These are phyloP conservation scores for Brotula barbata DNA, from an alignment of 2,797 vertebrate species.

Conservation along the genomic window DNA sequence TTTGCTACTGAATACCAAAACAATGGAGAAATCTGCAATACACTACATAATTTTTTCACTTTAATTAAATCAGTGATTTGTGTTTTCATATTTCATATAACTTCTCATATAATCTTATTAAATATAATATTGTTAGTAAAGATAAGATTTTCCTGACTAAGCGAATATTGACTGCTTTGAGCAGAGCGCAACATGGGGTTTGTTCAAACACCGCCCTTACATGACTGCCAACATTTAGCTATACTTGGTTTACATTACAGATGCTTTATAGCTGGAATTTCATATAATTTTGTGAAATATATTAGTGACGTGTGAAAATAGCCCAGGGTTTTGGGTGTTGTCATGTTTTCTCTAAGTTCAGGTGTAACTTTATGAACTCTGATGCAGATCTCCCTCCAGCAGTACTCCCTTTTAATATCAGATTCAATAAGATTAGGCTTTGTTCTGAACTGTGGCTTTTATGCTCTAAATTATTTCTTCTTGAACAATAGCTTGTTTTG, in stretches of 20 bases:
- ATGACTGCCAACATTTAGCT: slow-evolving; percentile 12
- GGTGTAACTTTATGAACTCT: slow-evolving; percentile 34
- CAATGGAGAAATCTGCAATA: too few relatives aligned
- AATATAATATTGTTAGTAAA: neutral
- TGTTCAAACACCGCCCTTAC: neutral
- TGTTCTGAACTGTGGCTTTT: slow-evolving; percentile 22
- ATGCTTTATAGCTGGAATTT: slow-evolving; percentile 15
- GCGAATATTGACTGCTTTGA: slow-evolving; percentile 13
- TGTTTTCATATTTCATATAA: too few relatives aligned
- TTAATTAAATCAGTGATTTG: too few relatives aligned
- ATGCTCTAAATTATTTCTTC: slow-evolving; percentile 26
- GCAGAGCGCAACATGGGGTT: slow-evolving; percentile 14
- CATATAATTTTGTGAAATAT: slow-evolving; percentile 9
- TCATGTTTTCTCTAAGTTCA: slow-evolving; percentile 18
- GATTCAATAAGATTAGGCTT: slow-evolving; percentile 5
- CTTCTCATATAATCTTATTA: neutral
- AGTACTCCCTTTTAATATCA: slow-evolving; percentile 14
- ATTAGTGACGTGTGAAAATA: slow-evolving; percentile 3
- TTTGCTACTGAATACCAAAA: too few relatives aligned
- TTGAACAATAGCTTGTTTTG: slow-evolving; percentile 31
- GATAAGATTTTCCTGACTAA: neutral
- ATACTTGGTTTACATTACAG: slow-evolving; percentile 10
- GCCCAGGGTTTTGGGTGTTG: slow-evolving; percentile 7
- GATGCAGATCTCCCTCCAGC: slow-evolving; percentile 18
- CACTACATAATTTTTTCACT: too few relatives aligned